Evolutionary conservation across 2,797 vertebrate genomes (phyloP), one percentile per base, ranked within the genome.

Genomic region (Megalops cyprinoides): DNA sequence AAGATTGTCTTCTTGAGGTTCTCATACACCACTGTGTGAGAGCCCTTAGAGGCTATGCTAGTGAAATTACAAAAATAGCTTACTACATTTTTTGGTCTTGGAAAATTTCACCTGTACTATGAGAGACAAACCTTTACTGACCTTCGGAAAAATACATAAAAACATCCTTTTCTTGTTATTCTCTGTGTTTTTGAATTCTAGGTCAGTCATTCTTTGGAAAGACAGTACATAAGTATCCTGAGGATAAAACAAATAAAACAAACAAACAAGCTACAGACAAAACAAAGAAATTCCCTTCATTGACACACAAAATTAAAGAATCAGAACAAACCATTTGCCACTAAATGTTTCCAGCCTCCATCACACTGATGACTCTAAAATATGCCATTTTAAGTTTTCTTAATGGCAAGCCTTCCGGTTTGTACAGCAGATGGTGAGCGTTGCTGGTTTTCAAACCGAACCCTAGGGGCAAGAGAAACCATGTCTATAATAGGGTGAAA

Each of bases 191-290:
- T 8, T 37, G 28, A 65, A 15, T 10, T 9, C 7, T 28, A 60
- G 31, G 31, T 65, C 62, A 25, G 15, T 37, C 23, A 71, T 34
- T 44, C 14, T 71, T 71, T 39, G 37, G n/a, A n/a, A 39, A 15
- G 42, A 71, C 67, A 39, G n/a, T 71, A 71, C 7, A 60, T 31
- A 60, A n/a, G n/a, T 58, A 60, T 25, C 25, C n/a, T 60, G n/a
- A 60, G 9, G 25, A 28, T 28, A 53, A 9, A 31, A 65, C 20
- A 34, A 31, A 62, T 18, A 37, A 14, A 8, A 18, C 12, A 65
- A 65, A 31, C 23, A n/a, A n/a, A n/a, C n/a, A n/a, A n/a, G n/a
- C n/a, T n/a, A n/a, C n/a, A n/a, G n/a, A n/a, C n/a, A n/a, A n/a
- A n/a, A n/a, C n/a, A n/a, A n/a, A n/a, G n/a, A n/a, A n/a, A n/a